Percentiles rank a stretch among this genome's conserved stretches.
phyloP scores from a whole-genome alignment of 2,888 invertebrate species.

The Scaptomyza reducta region DNA sequence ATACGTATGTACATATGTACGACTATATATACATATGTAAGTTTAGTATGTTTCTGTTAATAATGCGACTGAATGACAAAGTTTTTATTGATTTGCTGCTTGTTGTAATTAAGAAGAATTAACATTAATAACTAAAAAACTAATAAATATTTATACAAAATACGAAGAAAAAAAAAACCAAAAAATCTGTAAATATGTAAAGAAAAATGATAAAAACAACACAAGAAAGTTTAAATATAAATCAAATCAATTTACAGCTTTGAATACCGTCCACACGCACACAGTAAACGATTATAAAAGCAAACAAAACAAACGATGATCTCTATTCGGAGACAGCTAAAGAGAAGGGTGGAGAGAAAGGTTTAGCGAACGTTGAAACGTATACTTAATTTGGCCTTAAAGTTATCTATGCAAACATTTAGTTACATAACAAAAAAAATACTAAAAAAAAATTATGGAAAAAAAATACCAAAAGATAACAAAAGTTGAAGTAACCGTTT shows the following conservation, averaged over 20 bases:
- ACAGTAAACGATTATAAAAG: constrained; percentile 63
- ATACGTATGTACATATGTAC: constrained; percentile 8
- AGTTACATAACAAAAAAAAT: constrained; percentile 26
- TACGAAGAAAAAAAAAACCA: constrained; percentile 17
- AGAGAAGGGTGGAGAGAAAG: background rate
- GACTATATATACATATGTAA: constrained; percentile 32
- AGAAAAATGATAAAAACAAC: constrained; percentile 40
- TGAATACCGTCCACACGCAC: constrained; percentile 79
- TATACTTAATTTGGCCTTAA: constrained; percentile 73
- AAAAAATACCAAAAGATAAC: constrained; percentile 11
- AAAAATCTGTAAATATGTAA: constrained; percentile 59
- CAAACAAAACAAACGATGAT: constrained; percentile 41
- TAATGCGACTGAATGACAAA: constrained; percentile 73
- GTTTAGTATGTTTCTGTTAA: constrained; percentile 57
- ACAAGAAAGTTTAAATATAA: constrained; percentile 48
- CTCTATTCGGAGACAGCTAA: constrained; percentile 23
- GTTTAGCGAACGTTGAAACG: constrained; percentile 43
- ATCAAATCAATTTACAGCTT: constrained; percentile 77
- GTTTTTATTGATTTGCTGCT: constrained; percentile 77
- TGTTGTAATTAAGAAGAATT: constrained; percentile 71
- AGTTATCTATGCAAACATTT: constrained; percentile 34
- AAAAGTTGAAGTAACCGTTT: constrained; percentile 63
- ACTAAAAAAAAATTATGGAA: background rate
- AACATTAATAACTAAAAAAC: constrained; percentile 27
- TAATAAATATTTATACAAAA: constrained; percentile 49